Evolutionary conservation across 2,113 vertebrate species (phyloP), one percentile per base, ranked within the genome.

Genomic region (Thamnaconus septentrionalis): DNA sequence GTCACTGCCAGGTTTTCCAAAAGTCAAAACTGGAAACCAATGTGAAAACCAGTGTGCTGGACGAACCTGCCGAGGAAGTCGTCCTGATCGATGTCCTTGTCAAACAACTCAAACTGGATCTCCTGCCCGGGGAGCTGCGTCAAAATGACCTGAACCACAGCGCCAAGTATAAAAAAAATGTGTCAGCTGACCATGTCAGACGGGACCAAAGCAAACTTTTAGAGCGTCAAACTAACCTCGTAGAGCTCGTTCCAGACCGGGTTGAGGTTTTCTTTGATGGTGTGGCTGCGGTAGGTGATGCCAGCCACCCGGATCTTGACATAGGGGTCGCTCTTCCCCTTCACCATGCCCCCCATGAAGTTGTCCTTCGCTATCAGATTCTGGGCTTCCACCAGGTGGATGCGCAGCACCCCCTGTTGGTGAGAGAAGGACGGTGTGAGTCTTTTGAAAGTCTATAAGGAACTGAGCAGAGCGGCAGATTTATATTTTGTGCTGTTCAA

Each of bases 301-400:
- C 93, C 94, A 44, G 92, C 93, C 7, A 94, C 87, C 9, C 92
- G 91, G 41, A 96, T 91, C 80, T 94, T 94, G 10, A 94, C 93
- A 0, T 98, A 98, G 7, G 96, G 96, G 73, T 98, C 96, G 3
- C 95, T 97, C 76, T 96, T 96, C 45, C 95, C 94, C 86, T 95
- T 94, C 64, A 96, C 89, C 80, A 96, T 79, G 7, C 95, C 94
- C 4, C 93, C 93, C 90, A 97, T 90, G 82, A 96, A 94, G 85
- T 93, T 96, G 80, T 98, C 96, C 71, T 97, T 98, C 59, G 95
- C 93, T 0, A 96, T 92, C 57, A 98, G 89, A 79, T 93, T 90
- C 82, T 94, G 92, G 45, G 95, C 95, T 76, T 95, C 94, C 73
- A 94, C 66, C 47, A 98, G 85, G 5, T 95, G 93, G 62, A 97